phyloP scores from a whole-genome alignment of 2,888 invertebrate genomes.

The Mythimna impura region DNA sequence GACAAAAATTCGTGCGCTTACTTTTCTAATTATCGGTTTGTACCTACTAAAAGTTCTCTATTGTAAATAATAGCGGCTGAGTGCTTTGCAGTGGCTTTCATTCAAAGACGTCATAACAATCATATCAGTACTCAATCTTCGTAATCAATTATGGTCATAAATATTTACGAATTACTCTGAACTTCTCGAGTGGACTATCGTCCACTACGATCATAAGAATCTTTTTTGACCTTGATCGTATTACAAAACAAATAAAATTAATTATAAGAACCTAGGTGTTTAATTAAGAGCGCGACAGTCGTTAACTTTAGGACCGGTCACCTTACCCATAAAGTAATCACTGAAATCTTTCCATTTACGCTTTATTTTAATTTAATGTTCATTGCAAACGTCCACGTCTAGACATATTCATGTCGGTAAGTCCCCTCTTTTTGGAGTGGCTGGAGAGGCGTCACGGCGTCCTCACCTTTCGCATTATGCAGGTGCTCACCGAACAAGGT shows the following conservation, averaged over 20 bases:
- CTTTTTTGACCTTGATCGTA: slow-evolving; percentile 23
- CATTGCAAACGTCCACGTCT: slow-evolving; percentile 16
- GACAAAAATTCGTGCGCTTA: slow-evolving; percentile 23
- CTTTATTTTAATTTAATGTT: not conserved
- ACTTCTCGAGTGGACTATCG: slow-evolving; percentile 13
- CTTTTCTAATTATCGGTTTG: slow-evolving; percentile 19
- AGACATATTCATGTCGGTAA: slow-evolving; percentile 26
- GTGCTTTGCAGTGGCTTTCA: slow-evolving; percentile 12
- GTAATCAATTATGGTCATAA: slow-evolving; percentile 24
- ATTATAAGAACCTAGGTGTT: not conserved
- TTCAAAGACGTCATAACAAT: slow-evolving; percentile 17
- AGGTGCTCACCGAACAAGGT: no score
- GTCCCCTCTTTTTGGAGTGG: no score
- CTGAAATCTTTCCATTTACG: slow-evolving; percentile 12
- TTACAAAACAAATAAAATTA: slow-evolving; percentile 8
- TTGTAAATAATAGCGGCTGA: slow-evolving; percentile 20
- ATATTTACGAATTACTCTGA: slow-evolving; percentile 37
- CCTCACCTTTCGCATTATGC: no score
- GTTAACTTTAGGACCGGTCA: slow-evolving; percentile 22
- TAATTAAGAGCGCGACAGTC: not conserved
- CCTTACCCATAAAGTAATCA: not conserved
- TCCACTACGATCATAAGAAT: slow-evolving; percentile 14
- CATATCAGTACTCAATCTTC: slow-evolving; percentile 28
- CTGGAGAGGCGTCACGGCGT: no score
- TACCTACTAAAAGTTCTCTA: slow-evolving; percentile 26